Evolutionary conservation across 2,797 vertebrate species (phyloP).

Genomic region (Gallinago solitaria): DNA sequence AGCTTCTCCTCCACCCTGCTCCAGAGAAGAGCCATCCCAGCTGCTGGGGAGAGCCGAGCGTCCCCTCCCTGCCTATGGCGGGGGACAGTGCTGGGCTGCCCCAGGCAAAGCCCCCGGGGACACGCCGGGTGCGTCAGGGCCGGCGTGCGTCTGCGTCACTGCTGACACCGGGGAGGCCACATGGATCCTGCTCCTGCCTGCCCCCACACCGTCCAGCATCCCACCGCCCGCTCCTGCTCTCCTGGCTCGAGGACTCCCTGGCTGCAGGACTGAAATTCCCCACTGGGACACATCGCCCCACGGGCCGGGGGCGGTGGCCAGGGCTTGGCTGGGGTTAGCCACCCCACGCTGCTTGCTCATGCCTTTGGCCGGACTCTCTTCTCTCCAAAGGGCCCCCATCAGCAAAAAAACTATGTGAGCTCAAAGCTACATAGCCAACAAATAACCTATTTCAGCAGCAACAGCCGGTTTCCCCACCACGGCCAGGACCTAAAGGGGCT

Average conservation of each 20-base stretch:
- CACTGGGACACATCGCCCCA: accelerated
- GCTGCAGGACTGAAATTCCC: neutral
- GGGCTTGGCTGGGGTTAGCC: neutral
- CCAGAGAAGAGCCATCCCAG: neutral
- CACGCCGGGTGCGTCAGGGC: accelerated
- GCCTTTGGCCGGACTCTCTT: neutral
- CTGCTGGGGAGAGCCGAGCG: neutral
- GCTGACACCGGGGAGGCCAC: neutral
- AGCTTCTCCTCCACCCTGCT: neutral
- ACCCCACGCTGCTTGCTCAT: accelerated
- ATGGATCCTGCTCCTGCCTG: accelerated
- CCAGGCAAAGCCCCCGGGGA: neutral
- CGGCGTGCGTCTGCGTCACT: accelerated
- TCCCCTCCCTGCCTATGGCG: neutral
- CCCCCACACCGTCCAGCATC: accelerated
- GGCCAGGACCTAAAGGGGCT: neutral
- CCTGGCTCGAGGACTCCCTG: neutral
- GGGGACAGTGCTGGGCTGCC: neutral
- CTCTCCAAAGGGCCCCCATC: neutral
- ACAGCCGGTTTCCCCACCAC: accelerated
- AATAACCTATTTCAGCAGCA: neutral
- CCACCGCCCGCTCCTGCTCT: accelerated
- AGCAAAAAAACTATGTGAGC: neutral
- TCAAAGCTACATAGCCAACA: neutral
- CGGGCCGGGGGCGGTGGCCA: neutral